Percentiles rank a stretch among this genome's conserved stretches.
Conservation (phyloP, 2,797 vertebrate species). For the Diceros bicornis region DNA sequence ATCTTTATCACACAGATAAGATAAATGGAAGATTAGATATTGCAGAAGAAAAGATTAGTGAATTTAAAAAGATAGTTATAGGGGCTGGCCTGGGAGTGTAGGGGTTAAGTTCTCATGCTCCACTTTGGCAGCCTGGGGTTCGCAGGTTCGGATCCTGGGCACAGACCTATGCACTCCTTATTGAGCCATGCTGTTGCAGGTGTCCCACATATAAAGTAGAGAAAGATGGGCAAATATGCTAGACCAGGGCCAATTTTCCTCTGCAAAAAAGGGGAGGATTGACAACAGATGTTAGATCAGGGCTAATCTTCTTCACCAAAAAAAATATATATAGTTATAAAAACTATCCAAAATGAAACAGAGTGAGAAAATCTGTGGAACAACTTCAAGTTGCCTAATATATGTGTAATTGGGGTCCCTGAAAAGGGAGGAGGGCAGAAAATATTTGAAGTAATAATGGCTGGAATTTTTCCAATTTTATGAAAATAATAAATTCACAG, state of each 20-base stretch:
- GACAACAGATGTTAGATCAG: no score
- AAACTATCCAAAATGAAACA: background rate
- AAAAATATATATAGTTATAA: background rate
- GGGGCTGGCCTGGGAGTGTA: no score
- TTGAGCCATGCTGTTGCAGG: no score
- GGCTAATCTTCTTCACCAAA: no score
- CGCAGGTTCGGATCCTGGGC: no score
- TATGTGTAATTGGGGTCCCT: background rate
- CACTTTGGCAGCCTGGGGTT: no score
- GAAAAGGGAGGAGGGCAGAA: background rate
- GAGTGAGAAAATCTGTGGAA: background rate
- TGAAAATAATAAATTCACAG: background rate
- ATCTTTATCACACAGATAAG: background rate
- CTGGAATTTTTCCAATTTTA: background rate
- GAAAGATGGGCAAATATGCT: no score
- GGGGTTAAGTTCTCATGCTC: no score
- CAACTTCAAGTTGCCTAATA: background rate
- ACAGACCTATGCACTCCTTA: no score
- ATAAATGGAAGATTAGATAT: background rate
- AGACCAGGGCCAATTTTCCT: no score
- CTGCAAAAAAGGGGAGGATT: no score
- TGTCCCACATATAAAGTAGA: no score
- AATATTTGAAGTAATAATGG: background rate
- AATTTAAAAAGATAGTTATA: background rate
- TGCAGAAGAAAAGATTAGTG: background rate